These are phyloP conservation scores for Cheilosia grossa DNA, from an alignment of 2,888 invertebrate genomes.

Conservation along the genomic window DNA sequence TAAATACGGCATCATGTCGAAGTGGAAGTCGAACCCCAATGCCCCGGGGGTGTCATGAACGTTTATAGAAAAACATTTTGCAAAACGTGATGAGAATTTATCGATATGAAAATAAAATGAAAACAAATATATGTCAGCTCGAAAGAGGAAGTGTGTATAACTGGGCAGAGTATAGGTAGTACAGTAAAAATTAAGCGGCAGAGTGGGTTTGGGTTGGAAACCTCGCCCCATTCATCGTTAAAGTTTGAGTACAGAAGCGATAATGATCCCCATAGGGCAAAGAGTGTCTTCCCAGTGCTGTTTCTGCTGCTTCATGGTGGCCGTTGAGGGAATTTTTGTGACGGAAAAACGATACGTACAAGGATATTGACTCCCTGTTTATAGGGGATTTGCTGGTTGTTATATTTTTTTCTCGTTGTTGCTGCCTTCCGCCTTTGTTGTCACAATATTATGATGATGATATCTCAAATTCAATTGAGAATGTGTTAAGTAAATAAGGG, in stretches of 20 bases:
- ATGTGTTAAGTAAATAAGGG: conserved; percentile 29
- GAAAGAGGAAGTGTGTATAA: conserved; percentile 4
- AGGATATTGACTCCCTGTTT: conserved; percentile 66
- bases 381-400: conserved; percentile 51
- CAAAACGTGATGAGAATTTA: conserved; percentile 72
- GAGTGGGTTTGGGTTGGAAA: not conserved
- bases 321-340: conserved; percentile 39
- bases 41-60: conserved; percentile 65
- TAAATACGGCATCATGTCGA: conserved; percentile 47
- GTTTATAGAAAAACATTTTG: conserved; percentile 73
- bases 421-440: conserved; percentile 11
- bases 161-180: not conserved
- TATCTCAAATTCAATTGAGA: conserved; percentile 57
- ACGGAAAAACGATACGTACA: conserved; percentile 33
- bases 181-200: conserved; percentile 8
- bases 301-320: not conserved
- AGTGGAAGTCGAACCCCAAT: not conserved
- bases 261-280: conserved; percentile 65
- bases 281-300: conserved; percentile 3
- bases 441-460: conserved; percentile 27
- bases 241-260: conserved; percentile 61
- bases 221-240: conserved; percentile 35
- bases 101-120: conserved; percentile 65
- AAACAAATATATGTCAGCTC: conserved; percentile 45
- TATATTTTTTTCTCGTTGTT: not conserved